These are phyloP conservation scores for Myrmecophaga tridactyla DNA, from an alignment of 2,113 vertebrate species.

Conservation along the genomic window DNA sequence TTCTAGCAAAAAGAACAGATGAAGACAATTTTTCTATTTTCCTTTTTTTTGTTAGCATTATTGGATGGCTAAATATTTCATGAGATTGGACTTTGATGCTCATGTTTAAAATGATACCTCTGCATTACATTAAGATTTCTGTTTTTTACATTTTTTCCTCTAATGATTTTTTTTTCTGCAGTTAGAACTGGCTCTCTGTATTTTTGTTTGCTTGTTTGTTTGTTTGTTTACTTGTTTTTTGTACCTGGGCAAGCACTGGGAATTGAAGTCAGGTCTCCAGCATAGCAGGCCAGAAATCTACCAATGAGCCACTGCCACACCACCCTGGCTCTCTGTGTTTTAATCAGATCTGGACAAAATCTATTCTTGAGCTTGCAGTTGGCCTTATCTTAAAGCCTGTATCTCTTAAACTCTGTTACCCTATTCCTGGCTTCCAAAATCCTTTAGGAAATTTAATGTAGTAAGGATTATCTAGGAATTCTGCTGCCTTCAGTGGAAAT, in stretches of 20 bases:
- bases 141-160: background rate
- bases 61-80: background rate
- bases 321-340: background rate
- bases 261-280: too few species aligned
- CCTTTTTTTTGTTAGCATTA: constrained; percentile 34
- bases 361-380: background rate
- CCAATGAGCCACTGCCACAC: too few species aligned
- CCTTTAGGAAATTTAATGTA: background rate
- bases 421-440: background rate
- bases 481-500: background rate
- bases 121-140: background rate
- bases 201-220: too few species aligned
- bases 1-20: background rate
- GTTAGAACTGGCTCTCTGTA: background rate
- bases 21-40: background rate
- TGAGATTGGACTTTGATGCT: background rate
- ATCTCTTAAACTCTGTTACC: background rate
- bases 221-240: too few species aligned
- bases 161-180: constrained; percentile 16
- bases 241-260: too few species aligned
- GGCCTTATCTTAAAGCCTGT: background rate
- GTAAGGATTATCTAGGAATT: background rate
- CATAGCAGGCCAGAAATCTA: too few species aligned
- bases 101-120: background rate
- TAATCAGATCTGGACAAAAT: background rate